Evolutionary conservation across 2,888 invertebrate species (phyloP), one percentile per base, ranked within the genome.

Genomic region (Anoplius nigerrimus): DNA sequence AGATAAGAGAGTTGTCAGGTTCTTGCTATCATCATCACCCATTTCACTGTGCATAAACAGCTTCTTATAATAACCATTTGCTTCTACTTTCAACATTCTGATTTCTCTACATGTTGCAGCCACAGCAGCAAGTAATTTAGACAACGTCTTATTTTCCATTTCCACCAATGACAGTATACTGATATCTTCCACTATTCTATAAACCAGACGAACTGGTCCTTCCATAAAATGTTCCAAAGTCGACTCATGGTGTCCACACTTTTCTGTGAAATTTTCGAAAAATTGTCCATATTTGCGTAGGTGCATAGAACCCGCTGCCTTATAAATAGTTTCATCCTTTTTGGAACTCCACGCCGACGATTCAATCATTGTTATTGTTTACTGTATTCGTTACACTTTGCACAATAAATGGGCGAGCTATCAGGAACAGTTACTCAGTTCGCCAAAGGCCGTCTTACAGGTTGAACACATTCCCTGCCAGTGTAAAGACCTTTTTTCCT

Each of bases 61-160:
- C 56, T 90, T 89, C 0, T 84, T 82, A 71, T 91, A 92, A 90
- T 91, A 91, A 66, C 91, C 90, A 75, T 91, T 90, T 8, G 95
- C 94, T 87, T 95, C 94, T 62, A 89, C 89, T 79, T 92, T 92
- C 16, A 97, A 90, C 61, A 91, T 86, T 62, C 92, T 90, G 68
- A 95, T 92, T 90, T 98, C 97, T 77, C 92, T 91, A 87, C 95
- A 96, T 1, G 97, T 90, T 8, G 94, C 92, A 16, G 94, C 93
- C 67, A 98, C 92, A 0, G 95, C 95, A 51, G 94, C 92, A 8
- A 98, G 90, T 54, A 97, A 92, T 89, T 95, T 94, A 43, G 94
- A 94, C 80, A 97, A 91, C 57, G 94, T 90, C 84, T 94, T 94
- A 85, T 96, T 96, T 88, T 97, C 96, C 22, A 95, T 95, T 75